Base-by-base conservation (phyloP, 2,888 invertebrate genomes). In the Sthenelais limicola region DNA sequence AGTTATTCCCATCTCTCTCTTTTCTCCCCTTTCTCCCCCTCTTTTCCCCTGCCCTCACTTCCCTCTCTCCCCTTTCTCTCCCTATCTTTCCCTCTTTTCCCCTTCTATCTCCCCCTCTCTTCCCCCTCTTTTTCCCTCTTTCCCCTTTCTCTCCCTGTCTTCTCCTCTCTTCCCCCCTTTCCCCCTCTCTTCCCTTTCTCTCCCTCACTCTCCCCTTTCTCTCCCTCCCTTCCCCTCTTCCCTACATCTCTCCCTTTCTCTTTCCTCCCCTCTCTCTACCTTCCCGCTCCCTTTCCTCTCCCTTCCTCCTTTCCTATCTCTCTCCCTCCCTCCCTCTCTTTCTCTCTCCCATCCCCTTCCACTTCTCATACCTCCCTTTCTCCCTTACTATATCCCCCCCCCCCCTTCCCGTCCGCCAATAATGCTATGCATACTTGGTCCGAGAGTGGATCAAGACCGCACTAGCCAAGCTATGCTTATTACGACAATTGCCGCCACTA, bases 31-130 rank as follows among this genome's bases (percentile, higher is more conserved):
- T 12, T 18, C 9, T 12, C 9, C 43, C 43, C 43, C 9, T 35
- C 21, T n/a, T 3, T 21, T 35, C 9, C 62, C 24, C 62, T 43
- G 15, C 38, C 62, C 28, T 43, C 62, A 35, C 9, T 12, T 24
- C 30, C 18, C 62, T 62, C 38, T 38, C 24, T 62, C 62, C 35
- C 43, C 56, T 33, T 56, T 35, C 18, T n/a, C 12, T n/a, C n/a
- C n/a, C n/a, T n/a, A n/a, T 5, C n/a, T 26, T n/a, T 26, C 12
- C 51, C 51, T 51, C 24, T 7, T 43, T 43, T 26, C 51, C 9
- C 24, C 21, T 5, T n/a, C 21, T 26, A n/a, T 21, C 51, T n/a
- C n/a, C n/a, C n/a, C n/a, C n/a, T n/a, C n/a, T n/a, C n/a, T n/a
- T n/a, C n/a, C n/a, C n/a, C n/a, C n/a, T n/a, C n/a, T n/a, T n/a